These are phyloP conservation scores for Tetragonisca angustula DNA, from an alignment of 2,888 invertebrate genomes.

Conservation along the genomic window DNA sequence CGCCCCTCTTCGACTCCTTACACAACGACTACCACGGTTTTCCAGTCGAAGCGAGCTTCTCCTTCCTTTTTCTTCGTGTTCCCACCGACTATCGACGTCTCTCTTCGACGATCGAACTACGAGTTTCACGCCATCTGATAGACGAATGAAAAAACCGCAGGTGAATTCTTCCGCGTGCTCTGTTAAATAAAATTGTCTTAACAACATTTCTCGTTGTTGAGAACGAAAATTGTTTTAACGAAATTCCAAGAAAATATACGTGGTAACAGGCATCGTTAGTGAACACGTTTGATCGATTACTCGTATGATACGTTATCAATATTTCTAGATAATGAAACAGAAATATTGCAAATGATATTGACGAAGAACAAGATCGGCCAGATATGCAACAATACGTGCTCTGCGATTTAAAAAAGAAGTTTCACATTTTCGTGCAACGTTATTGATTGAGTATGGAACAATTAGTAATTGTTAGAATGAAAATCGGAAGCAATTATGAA, in stretches of 20 bases:
- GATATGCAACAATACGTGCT: neutral
- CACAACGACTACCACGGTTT: slow-evolving; percentile 31
- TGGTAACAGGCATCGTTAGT: neutral
- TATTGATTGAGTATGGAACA: too few species aligned
- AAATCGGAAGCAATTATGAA: too few species aligned
- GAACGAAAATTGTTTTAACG: too few species aligned
- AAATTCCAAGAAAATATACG: neutral
- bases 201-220: neutral
- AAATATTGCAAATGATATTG: neutral
- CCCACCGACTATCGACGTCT: slow-evolving; percentile 1
- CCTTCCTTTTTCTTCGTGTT: neutral
- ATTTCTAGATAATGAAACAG: neutral
- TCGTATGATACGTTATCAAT: slow-evolving; percentile 51
- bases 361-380: neutral
- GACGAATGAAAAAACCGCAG: neutral
- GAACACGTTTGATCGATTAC: neutral
- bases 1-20: slow-evolving; percentile 64
- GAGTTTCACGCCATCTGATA: slow-evolving; percentile 51
- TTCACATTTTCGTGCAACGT: too few species aligned
- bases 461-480: too few species aligned
- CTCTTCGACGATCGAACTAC: slow-evolving; percentile 49
- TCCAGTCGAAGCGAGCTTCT: slow-evolving; percentile 9
- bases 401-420: too few species aligned
- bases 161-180: neutral
- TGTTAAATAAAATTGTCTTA: neutral